phyloP scores from a whole-genome alignment of 2,113 vertebrate species.

The Jacana jacana region DNA sequence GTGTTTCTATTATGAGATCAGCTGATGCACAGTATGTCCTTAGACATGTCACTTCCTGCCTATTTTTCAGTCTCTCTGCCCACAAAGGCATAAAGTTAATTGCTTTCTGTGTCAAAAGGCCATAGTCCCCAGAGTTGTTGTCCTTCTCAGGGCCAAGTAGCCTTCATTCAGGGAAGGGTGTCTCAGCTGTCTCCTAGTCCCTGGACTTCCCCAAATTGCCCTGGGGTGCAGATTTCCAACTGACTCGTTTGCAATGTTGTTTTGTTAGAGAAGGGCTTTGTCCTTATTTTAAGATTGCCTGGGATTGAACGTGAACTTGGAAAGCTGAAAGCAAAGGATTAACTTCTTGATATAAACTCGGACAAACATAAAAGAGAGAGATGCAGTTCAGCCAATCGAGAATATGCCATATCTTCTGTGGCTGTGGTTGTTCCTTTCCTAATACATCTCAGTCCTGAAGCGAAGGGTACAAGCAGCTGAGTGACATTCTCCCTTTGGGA shows the following conservation, averaged over 20 bases:
- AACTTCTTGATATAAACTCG: background rate
- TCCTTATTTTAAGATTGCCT: background rate
- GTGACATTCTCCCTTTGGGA: background rate
- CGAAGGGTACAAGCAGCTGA: background rate
- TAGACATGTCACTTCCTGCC: background rate
- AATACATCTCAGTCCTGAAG: background rate
- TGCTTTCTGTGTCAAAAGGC: background rate
- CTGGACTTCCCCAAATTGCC: background rate
- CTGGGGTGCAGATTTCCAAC: background rate
- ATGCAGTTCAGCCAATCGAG: background rate
- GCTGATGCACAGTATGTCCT: background rate
- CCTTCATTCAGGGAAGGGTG: background rate
- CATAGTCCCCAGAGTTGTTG: background rate
- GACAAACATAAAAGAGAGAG: background rate
- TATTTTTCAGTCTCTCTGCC: background rate
- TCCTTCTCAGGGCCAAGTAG: background rate
- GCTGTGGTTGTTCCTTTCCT: conserved; percentile 12
- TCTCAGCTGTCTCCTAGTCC: background rate
- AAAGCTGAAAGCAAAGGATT: background rate
- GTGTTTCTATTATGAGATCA: background rate
- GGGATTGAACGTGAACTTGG: background rate
- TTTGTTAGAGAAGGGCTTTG: background rate
- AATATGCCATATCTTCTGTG: background rate
- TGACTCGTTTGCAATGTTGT: background rate
- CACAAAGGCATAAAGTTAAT: background rate